Evolutionary conservation across 2,888 invertebrate genomes (phyloP).

Genomic region (Tenthredo distinguenda): DNA sequence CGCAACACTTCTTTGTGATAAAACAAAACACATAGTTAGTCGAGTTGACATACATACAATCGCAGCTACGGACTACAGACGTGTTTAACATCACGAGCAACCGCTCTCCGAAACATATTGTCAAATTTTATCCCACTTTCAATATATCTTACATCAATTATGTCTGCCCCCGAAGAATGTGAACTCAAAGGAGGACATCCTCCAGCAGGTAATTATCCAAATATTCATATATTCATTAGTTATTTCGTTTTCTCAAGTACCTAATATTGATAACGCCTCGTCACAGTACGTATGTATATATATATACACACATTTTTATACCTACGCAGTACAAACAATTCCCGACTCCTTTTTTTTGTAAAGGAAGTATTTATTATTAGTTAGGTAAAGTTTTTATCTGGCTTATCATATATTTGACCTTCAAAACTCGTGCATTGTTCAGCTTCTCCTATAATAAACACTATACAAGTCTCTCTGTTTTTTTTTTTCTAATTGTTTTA

Average conservation of each 20-base stretch:
- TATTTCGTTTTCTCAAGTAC: neutral
- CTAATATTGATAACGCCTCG: neutral
- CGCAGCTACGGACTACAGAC: neutral
- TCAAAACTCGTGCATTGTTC: neutral
- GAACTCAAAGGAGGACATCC: slow-evolving; percentile 93
- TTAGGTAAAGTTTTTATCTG: neutral
- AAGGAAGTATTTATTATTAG: neutral
- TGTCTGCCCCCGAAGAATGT: slow-evolving; percentile 84
- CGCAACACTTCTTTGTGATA: slow-evolving; percentile 24
- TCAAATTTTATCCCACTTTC: neutral
- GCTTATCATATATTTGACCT: neutral
- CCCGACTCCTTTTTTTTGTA: neutral
- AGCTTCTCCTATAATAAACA: neutral
- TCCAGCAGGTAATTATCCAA: slow-evolving; percentile 87
- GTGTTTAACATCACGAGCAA: neutral
- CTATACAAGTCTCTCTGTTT: neutral
- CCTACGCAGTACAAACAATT: neutral
- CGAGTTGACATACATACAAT: neutral
- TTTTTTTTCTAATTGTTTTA: slow-evolving; percentile 7
- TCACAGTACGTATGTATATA: neutral
- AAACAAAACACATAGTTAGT: neutral
- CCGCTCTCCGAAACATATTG: neutral
- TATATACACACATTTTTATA: neutral
- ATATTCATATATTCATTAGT: neutral
- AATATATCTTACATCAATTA: slow-evolving; percentile 62